Base-by-base conservation (phyloP, 23 tunicate species). In the Aplidium turbinatum region DNA sequence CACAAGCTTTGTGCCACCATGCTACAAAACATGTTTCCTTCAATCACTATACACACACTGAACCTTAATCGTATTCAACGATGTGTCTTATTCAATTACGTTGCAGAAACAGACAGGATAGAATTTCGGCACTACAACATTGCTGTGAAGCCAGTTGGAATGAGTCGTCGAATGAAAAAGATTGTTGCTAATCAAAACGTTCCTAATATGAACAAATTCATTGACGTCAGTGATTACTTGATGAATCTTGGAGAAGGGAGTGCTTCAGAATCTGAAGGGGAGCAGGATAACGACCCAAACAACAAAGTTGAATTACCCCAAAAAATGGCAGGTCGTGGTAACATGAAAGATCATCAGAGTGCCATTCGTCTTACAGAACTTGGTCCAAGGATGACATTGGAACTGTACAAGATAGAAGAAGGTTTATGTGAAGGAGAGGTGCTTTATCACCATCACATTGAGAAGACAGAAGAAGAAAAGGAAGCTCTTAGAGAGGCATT, bases 21-120 rank as follows among this genome's bases (percentile, higher is more conserved):
- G 91, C 51, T 91, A 4, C 97, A 91, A 69, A 84, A 84, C 61
- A 91, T 91, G 97, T 85, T 84, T 48, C 97, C 97, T 1, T 79
- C 90, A 1, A 72, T 91, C 0, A 91, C 84, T 47, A 79, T 84
- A 32, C 81, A 91, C 40, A 75, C 72, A 78, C 61, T 87, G 7
- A 73, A 51, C 5, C 47, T 80, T 70, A 71, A 70, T 57, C 64
- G 76, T 21, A 85, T 93, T n/a, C 50, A 77, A 38, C 75, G 98
- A 0, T 85, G 87, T 62, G 93, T 93, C 18, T 63, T 82, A 63
- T 86, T 93, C 31, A 81, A 66, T 57, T 72, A 57, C 47, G 74
- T 55, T 65, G 47, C 63, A 0, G 93, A 85, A 34, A 72, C 58
- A 4, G 74, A 88, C 36, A 26, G 45, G 2, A 93, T 93, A 30